phyloP scores from a whole-genome alignment of 2,888 invertebrate species.

The Oligia fasciuncula region DNA sequence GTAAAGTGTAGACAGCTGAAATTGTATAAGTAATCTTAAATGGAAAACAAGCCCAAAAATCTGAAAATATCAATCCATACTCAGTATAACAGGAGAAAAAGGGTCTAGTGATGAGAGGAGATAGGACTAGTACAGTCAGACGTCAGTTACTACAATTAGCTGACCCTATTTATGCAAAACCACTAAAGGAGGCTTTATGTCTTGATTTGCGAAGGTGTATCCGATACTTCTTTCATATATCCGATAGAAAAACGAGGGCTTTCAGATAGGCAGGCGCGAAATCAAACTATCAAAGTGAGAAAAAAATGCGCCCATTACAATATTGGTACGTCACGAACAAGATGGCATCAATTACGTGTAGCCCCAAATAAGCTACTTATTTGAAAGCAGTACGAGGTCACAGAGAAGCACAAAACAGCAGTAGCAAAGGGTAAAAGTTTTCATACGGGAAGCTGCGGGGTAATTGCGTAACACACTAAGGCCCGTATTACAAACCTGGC shows the following conservation, averaged over 20 bases:
- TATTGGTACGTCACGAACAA: slow-evolving; percentile 43
- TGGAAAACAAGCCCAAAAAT: not conserved
- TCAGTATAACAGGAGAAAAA: too few relatives aligned
- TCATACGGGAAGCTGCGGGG: not conserved
- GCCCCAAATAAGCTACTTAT: slow-evolving; percentile 18
- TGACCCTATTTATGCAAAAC: too few relatives aligned
- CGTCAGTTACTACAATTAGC: too few relatives aligned
- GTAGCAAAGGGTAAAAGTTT: slow-evolving; percentile 15
- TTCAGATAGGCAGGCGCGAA: not conserved
- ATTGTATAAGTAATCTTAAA: too few relatives aligned
- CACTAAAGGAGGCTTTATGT: too few relatives aligned
- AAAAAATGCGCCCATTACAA: slow-evolving; percentile 23
- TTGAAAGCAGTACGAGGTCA: slow-evolving; percentile 31
- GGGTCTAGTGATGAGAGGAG: too few relatives aligned
- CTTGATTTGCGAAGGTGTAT: not conserved
- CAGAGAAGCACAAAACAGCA: slow-evolving; percentile 2
- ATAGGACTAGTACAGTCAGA: too few relatives aligned
- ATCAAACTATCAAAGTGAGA: not conserved
- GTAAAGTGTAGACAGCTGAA: not conserved
- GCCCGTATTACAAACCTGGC: too few relatives aligned
- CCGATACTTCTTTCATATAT: not conserved
- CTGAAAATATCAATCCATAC: not conserved
- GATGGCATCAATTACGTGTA: slow-evolving; percentile 43
- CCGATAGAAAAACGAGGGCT: not conserved
- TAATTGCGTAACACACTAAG: not conserved